Evolutionary conservation across 37 sponge, comb jelly and placozoan genomes (phyloP).

Genomic region (Tethya wilhelma): DNA sequence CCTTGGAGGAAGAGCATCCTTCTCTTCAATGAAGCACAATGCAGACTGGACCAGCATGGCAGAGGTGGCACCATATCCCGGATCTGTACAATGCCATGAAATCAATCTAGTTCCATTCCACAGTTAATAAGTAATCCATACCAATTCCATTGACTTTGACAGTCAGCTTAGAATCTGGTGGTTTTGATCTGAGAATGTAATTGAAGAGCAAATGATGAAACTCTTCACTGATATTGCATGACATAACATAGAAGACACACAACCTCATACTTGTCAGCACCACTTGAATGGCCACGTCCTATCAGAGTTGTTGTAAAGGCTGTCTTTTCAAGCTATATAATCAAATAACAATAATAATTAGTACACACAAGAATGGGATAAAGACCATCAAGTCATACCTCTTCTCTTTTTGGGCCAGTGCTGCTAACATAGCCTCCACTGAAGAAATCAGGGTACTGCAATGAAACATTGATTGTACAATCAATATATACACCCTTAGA

Average conservation of each 20-base stretch:
- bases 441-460: constrained; percentile 70
- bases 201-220: no score
- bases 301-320: constrained; percentile 51
- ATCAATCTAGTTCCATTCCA: not conserved
- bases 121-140: not conserved
- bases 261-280: constrained; percentile 20
- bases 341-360: no score
- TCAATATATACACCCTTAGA: constrained; percentile 3
- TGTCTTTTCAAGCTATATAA: constrained; percentile 55
- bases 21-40: not conserved
- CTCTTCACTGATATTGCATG: no score
- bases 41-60: constrained; percentile 75
- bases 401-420: constrained; percentile 54
- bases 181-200: constrained; percentile 9
- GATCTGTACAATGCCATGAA: constrained; percentile 70
- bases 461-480: not conserved
- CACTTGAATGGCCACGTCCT: constrained; percentile 61
- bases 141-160: constrained; percentile 54
- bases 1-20: not conserved
- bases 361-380: not conserved
- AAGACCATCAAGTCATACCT: constrained; percentile 12
- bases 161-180: constrained; percentile 26
- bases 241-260: no score
- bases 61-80: constrained; percentile 80
- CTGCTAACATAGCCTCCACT: constrained; percentile 38